A percentile compares a stretch with the other conserved stretches of the same genome.
Conservation (phyloP, 2,797 vertebrate genomes). For the Oreonectes daqikongensis region DNA sequence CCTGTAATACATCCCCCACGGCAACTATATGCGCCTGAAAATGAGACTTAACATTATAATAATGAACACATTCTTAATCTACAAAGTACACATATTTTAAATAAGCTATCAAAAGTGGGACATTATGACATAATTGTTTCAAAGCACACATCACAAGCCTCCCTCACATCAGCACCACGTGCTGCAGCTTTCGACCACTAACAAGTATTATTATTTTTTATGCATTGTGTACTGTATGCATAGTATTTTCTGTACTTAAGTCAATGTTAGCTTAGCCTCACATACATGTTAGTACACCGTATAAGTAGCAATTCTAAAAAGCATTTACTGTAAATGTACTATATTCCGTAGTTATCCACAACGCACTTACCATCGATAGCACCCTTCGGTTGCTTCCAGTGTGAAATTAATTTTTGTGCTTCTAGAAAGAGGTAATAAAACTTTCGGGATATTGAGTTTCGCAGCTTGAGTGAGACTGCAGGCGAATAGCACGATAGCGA, state of each 20-base stretch:
- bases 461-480: conserved; percentile 57
- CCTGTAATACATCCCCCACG: no score
- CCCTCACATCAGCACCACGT: conserved; percentile 4
- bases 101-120: no score
- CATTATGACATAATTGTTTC: no score
- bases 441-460: conserved; percentile 91
- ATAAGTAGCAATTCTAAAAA: background rate
- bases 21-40: no score
- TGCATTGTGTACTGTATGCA: background rate
- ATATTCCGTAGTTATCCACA: background rate
- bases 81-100: no score
- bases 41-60: no score
- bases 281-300: background rate
- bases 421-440: conserved; percentile 89
- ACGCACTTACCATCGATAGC: conserved; percentile 95
- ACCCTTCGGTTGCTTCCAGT: conserved; percentile 90
- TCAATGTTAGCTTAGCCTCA: background rate
- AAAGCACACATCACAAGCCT: background rate
- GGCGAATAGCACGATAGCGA: conserved; percentile 20
- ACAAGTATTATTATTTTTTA: background rate
- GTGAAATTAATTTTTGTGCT: conserved; percentile 90
- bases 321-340: background rate
- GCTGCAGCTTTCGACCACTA: background rate
- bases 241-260: background rate
- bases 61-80: no score